Conservation (phyloP, 2,888 invertebrate genomes). For the Agrochola lota region DNA sequence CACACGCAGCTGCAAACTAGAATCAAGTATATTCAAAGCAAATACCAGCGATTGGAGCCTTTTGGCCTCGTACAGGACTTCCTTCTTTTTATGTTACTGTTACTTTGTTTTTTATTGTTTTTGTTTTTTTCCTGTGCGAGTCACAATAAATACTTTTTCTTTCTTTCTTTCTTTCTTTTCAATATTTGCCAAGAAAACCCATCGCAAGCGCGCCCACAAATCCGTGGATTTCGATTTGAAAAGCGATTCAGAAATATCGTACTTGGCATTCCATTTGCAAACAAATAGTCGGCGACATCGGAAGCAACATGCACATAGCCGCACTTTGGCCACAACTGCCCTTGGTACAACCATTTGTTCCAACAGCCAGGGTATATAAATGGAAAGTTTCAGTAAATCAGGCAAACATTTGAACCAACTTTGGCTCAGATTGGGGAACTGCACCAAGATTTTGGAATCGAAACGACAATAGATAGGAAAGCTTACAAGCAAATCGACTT, state of each 20-base stretch:
- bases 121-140: too few relatives aligned
- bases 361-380: neutral
- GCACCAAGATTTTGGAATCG: constrained; percentile 14
- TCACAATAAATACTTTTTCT: too few relatives aligned
- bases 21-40: neutral
- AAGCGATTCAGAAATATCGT: constrained; percentile 18
- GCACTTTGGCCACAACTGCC: constrained; percentile 4
- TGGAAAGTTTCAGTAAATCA: neutral
- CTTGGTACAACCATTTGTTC: neutral
- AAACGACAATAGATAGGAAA: constrained; percentile 22
- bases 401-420: constrained; percentile 10
- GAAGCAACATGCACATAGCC: constrained; percentile 3
- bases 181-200: constrained; percentile 12
- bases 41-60: too few relatives aligned
- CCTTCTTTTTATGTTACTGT: too few relatives aligned
- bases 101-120: too few relatives aligned
- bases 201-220: neutral
- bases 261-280: constrained; percentile 22
- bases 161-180: too few relatives aligned
- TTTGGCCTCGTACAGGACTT: too few relatives aligned
- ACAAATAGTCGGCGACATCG: constrained; percentile 11
- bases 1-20: neutral
- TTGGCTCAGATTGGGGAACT: neutral
- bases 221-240: constrained; percentile 12
- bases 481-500: constrained; percentile 26